phyloP scores from a whole-genome alignment of 1,140 invertebrate species.

The Zaprionus capensis region DNA sequence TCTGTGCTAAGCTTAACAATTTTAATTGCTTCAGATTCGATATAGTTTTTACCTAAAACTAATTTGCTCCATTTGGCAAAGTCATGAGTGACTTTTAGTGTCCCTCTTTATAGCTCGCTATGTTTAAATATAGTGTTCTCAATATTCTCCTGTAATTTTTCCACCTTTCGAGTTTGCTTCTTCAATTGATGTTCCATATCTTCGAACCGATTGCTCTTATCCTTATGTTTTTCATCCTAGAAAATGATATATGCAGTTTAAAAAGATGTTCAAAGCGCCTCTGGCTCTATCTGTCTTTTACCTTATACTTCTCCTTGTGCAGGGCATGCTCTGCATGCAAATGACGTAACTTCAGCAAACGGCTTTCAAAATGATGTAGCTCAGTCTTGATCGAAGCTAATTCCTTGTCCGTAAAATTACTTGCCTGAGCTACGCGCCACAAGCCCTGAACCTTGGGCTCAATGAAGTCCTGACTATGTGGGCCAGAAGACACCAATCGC shows the following conservation, averaged over 20 bases:
- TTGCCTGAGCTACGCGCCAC: slow-evolving; percentile 92
- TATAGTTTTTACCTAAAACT: slow-evolving; percentile 37
- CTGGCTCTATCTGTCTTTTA: slow-evolving; percentile 9
- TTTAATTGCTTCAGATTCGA: slow-evolving; percentile 21
- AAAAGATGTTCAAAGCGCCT: neutral
- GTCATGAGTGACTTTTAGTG: neutral
- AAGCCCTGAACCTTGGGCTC: slow-evolving; percentile 95
- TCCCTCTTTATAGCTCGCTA: slow-evolving; percentile 87
- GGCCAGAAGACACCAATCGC: slow-evolving; percentile 88
- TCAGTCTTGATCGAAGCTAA: slow-evolving; percentile 93
- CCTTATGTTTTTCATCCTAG: slow-evolving; percentile 86
- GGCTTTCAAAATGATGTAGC: slow-evolving; percentile 93
- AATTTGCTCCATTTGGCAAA: slow-evolving; percentile 70
- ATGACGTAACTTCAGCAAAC: slow-evolving; percentile 92
- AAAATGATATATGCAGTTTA: slow-evolving; percentile 4
- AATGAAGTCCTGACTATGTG: slow-evolving; percentile 92
- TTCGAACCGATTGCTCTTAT: slow-evolving; percentile 87
- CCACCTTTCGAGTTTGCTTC: slow-evolving; percentile 92
- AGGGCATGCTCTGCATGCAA: slow-evolving; percentile 91
- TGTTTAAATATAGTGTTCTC: slow-evolving; percentile 92
- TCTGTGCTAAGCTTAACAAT: slow-evolving; percentile 30
- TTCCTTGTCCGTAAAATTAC: slow-evolving; percentile 92
- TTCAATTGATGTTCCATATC: slow-evolving; percentile 91
- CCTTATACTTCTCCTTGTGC: slow-evolving; percentile 87
- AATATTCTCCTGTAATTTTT: slow-evolving; percentile 93